These are phyloP conservation scores for Pangasianodon gigas DNA, from an alignment of 2,113 vertebrate genomes.

Conservation along the genomic window DNA sequence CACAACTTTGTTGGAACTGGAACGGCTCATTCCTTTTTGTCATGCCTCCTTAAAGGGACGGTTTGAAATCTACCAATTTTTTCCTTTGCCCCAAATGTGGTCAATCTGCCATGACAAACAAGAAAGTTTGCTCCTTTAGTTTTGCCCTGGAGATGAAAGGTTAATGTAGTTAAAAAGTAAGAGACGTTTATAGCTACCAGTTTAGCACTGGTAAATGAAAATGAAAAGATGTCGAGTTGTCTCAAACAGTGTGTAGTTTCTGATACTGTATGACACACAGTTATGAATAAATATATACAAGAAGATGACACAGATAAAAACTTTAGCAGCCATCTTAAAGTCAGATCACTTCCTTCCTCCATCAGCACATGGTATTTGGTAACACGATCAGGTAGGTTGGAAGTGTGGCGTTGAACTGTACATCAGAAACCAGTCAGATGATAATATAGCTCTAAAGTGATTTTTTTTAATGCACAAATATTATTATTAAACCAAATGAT, in stretches of 20 bases:
- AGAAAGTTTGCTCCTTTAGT: background rate
- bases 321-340: background rate
- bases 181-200: background rate
- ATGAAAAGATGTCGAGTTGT: background rate
- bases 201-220: background rate
- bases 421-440: background rate
- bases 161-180: background rate
- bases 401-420: background rate
- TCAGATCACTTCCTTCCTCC: background rate
- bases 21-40: background rate
- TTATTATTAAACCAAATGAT: background rate
- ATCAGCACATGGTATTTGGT: background rate
- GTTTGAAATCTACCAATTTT: background rate
- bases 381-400: background rate
- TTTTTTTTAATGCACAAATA: background rate
- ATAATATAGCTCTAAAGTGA: background rate
- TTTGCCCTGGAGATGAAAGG: too few relatives aligned
- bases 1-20: background rate
- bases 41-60: background rate
- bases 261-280: background rate
- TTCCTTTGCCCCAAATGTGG: background rate
- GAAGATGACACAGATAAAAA: background rate
- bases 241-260: background rate
- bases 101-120: background rate
- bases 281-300: background rate